Evolutionary conservation across 92 coral and sea anemone species (phyloP).

Genomic region (Plumapathes pennacea): DNA sequence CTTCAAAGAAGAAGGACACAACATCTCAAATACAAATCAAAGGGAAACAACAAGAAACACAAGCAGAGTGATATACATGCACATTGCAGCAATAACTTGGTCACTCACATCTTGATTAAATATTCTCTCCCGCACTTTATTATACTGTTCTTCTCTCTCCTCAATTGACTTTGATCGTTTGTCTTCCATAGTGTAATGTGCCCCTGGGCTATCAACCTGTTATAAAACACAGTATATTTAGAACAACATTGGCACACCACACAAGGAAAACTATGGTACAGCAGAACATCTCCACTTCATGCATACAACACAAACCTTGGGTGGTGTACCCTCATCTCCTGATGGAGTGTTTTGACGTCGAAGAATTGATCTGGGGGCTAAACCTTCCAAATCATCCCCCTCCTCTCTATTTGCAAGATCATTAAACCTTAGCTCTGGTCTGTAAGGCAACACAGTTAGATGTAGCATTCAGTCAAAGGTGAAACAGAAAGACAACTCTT

Average conservation of each 20-base stretch:
- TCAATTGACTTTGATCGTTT: conserved; percentile 95
- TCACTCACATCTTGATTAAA: conserved; percentile 94
- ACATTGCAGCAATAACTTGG: too few relatives aligned
- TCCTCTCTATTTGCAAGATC: conserved; percentile 91
- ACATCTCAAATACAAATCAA: too few relatives aligned
- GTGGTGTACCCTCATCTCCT: conserved; percentile 83
- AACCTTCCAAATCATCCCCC: conserved; percentile 79
- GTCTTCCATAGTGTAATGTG: conserved; percentile 72
- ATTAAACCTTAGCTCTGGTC: conserved; percentile 91
- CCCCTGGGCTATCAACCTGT: conserved; percentile 82
- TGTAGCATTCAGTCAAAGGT: not conserved
- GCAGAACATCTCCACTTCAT: not conserved
- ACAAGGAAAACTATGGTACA: not conserved
- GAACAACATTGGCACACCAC: not conserved
- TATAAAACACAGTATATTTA: not conserved
- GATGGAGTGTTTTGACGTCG: conserved; percentile 90
- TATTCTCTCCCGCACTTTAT: conserved; percentile 87
- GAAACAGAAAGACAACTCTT: too few relatives aligned
- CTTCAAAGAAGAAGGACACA: too few relatives aligned
- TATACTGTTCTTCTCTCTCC: conserved; percentile 93
- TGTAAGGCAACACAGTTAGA: conserved; percentile 9
- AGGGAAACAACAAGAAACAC: too few relatives aligned
- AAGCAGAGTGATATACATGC: too few relatives aligned
- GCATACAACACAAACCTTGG: conserved; percentile 55
- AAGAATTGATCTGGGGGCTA: conserved; percentile 86